Conservation (phyloP, 2,888 invertebrate genomes). For the Argyresthia albistria region DNA sequence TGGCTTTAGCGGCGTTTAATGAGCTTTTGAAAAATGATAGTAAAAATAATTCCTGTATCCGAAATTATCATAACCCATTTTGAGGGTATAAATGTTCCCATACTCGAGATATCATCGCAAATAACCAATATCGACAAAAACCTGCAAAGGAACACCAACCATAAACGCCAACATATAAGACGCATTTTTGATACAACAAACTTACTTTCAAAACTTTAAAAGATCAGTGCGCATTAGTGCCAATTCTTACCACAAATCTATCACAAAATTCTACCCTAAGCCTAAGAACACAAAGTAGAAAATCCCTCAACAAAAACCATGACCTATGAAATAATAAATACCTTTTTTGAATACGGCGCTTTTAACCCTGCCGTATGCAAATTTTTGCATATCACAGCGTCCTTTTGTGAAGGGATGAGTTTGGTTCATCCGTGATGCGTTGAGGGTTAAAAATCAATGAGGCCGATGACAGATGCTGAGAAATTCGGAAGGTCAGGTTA, state of each 20-base stretch:
- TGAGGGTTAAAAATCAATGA: conserved; percentile 47
- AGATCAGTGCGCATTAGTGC: conserved; percentile 28
- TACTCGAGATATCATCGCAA: conserved; percentile 8
- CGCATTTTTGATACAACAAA: conserved; percentile 5
- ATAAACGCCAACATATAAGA: not conserved
- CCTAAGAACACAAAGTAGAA: conserved; percentile 14
- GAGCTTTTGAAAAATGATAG: conserved; percentile 73
- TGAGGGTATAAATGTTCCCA: conserved; percentile 31
- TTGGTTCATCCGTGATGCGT: conserved; percentile 22
- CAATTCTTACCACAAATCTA: conserved; percentile 15
- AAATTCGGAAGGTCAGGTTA: conserved; percentile 19
- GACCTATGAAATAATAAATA: conserved; percentile 4
- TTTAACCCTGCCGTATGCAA: conserved; percentile 62
- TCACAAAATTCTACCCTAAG: not conserved
- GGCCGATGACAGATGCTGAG: conserved; percentile 62
- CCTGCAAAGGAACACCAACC: not conserved
- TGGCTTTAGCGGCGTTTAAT: conserved; percentile 51
- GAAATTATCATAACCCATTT: conserved; percentile 62
- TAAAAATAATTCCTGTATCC: conserved; percentile 56
- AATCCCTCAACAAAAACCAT: conserved; percentile 10
- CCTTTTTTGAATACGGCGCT: conserved; percentile 10
- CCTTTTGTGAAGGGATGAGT: conserved; percentile 21
- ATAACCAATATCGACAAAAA: conserved; percentile 12
- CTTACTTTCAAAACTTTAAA: conserved; percentile 17
- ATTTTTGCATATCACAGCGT: conserved; percentile 21